Evolutionary conservation across 2,797 vertebrate genomes (phyloP).

Genomic region (Onychomys torridus): DNA sequence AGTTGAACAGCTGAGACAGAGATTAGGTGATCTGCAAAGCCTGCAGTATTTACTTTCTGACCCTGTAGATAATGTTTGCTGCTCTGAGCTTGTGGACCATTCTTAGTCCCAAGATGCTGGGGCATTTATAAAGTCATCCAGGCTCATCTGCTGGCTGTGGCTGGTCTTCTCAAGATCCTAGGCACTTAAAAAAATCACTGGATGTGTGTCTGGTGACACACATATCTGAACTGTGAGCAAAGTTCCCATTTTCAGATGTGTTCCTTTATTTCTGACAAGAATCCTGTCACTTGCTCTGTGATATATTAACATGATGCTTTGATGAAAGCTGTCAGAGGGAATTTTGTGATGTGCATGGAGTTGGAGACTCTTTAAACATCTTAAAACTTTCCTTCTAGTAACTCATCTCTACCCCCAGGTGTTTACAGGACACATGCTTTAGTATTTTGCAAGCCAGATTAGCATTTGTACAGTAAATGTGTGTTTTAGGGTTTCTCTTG

Average conservation of each 20-base stretch:
- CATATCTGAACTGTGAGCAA: background rate
- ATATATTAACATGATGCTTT: background rate
- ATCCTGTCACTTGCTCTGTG: background rate
- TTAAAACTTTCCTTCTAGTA: background rate
- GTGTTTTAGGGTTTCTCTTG: background rate
- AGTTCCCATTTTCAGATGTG: background rate
- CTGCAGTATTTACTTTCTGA: background rate
- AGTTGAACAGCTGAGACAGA: background rate
- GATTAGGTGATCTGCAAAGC: background rate
- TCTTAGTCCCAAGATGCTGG: background rate
- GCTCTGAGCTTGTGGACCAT: background rate
- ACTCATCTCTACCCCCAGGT: background rate
- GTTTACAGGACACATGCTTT: background rate
- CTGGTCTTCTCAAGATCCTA: background rate
- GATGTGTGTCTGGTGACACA: background rate
- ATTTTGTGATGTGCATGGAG: background rate
- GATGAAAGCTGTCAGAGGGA: background rate
- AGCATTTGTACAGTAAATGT: background rate
- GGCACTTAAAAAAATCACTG: background rate
- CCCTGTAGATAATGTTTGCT: background rate
- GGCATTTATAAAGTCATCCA: background rate
- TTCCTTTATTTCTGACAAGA: background rate
- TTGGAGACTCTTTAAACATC: background rate
- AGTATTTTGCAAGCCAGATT: background rate
- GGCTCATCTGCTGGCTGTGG: background rate